Base-by-base conservation (phyloP, 2,113 vertebrate species). In the Caranx melampygus region DNA sequence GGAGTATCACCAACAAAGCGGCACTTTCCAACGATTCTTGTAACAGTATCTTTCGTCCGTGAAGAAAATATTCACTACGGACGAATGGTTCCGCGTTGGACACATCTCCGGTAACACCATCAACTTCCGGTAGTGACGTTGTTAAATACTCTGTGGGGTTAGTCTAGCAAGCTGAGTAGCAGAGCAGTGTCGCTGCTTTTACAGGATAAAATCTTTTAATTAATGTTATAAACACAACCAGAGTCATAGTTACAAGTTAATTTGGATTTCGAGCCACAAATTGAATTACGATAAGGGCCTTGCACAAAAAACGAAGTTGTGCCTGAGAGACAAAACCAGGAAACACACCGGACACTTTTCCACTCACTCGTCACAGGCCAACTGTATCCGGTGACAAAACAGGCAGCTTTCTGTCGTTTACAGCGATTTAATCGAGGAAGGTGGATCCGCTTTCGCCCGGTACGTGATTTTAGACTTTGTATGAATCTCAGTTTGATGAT, bases 381-480 rank as follows among this genome's bases (percentile, higher is more conserved):
- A 89, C 87, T 16, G 60, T 70, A 20, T 92, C 91, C 89, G 90
- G 83, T 78, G 40, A 51, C 44, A 67, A 51, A 77, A 82, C 21
- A 63, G 75, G 75, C 73, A 63, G 37, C 15, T 58, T 33, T 16
- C 3, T 15, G 42, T 14, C 31, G 35, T 4, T 55, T 42, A n/a
- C 52, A 6, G 15, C 34, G 18, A 18, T 10, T 57, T 52, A 33
- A 31, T 1, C 15, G 34, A 33, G 8, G 20, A 13, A 34, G 10
- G 1, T n/a, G 11, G 11, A 3, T 0, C 31, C 1, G 13, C 31
- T 58, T 8, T 42, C 20, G 44, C 13, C n/a, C 11, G 81, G 84
- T 88, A 85, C 76, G 83, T 44, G 34, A 8, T 12, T 0, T 12
- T 4, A 20, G 34, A 31, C 1, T 67, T 4, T 55, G 0, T 31